These are phyloP conservation scores for Pyxicephalus adspersus DNA, from an alignment of 2,113 vertebrate genomes.

Conservation along the genomic window DNA sequence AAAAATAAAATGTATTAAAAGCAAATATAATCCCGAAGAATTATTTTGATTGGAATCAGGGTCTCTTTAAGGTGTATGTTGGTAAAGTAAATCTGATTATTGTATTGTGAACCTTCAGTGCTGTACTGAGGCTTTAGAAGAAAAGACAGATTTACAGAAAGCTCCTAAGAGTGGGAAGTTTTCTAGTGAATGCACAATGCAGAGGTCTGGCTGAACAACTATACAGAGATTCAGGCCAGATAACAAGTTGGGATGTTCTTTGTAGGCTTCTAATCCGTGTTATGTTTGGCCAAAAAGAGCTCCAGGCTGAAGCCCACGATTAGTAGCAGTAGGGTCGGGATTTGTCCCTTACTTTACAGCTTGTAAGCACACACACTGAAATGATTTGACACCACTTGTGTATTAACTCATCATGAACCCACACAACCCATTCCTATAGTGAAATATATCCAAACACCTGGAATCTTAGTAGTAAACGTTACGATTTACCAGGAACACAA, in stretches of 20 bases:
- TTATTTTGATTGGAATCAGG: too few species aligned
- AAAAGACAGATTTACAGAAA: too few species aligned
- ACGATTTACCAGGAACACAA: too few species aligned
- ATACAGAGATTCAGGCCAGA: slow-evolving; percentile 29
- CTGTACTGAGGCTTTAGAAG: too few species aligned
- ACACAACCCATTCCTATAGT: too few species aligned
- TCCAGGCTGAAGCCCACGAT: not conserved
- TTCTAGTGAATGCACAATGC: not conserved
- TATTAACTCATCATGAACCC: not conserved
- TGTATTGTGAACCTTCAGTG: too few species aligned
- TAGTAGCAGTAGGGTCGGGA: slow-evolving; percentile 19
- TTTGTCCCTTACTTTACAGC: slow-evolving; percentile 47
- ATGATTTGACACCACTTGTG: not conserved
- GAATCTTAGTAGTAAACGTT: too few species aligned
- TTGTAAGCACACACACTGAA: not conserved
- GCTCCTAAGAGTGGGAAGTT: slow-evolving; percentile 15
- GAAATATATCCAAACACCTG: too few species aligned
- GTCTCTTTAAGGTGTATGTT: too few species aligned
- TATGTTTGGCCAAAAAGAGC: slow-evolving; percentile 18
- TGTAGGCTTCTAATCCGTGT: slow-evolving; percentile 17
- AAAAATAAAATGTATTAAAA: too few species aligned
- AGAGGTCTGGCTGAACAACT: not conserved
- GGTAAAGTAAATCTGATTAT: too few species aligned
- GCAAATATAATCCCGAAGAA: not conserved
- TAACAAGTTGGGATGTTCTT: not conserved